Conservation (phyloP, 2,797 vertebrate genomes). For the Coreius guichenoti region DNA sequence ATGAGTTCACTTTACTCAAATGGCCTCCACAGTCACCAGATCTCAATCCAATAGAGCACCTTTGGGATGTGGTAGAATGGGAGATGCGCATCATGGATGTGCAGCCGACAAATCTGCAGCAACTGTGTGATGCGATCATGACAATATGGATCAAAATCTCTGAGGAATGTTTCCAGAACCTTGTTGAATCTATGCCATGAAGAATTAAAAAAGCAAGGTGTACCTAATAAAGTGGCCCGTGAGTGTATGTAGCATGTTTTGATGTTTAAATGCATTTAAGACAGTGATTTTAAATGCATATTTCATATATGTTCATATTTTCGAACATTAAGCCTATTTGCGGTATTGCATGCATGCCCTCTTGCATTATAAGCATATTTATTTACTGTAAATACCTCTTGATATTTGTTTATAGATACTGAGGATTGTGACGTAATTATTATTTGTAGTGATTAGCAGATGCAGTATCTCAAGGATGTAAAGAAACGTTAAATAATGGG, state of each 20-base stretch:
- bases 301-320: not conserved
- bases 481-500: not conserved
- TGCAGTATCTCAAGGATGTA: not conserved
- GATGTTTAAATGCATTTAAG: not conserved
- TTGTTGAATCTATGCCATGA: no score
- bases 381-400: conserved; percentile 22
- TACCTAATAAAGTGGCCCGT: not conserved
- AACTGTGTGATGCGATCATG: no score
- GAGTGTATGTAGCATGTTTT: no score
- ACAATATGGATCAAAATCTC: no score
- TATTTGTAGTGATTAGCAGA: not conserved
- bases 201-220: no score
- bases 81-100: no score
- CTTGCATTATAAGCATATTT: not conserved
- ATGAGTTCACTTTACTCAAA: no score
- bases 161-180: no score
- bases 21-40: no score
- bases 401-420: not conserved
- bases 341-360: not conserved
- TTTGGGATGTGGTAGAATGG: no score
- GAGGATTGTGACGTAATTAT: not conserved
- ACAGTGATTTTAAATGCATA: not conserved
- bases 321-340: not conserved
- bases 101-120: no score
- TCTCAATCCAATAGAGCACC: no score